Evolutionary conservation across 2,888 invertebrate genomes (phyloP).

Genomic region (Eupithecia insigniata): DNA sequence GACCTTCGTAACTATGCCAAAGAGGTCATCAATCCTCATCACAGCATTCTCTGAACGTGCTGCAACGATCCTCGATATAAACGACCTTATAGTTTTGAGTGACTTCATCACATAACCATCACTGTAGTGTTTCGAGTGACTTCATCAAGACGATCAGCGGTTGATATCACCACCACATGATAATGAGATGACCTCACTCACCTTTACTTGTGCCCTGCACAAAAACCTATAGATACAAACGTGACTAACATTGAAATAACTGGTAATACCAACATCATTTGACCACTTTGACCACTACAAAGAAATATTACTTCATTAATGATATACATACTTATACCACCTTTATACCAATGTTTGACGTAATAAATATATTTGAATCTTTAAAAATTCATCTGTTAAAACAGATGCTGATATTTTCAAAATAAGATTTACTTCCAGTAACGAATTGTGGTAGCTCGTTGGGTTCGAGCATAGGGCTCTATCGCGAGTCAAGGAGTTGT

Average conservation of each 20-base stretch:
- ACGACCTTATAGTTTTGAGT: background rate
- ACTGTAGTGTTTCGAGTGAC: background rate
- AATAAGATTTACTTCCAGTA: background rate
- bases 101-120: background rate
- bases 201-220: conserved; percentile 2
- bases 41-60: background rate
- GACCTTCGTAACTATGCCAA: background rate
- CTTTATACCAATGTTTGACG: too few relatives aligned
- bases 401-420: too few relatives aligned
- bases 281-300: conserved; percentile 2
- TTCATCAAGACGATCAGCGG: conserved; percentile 5
- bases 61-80: background rate
- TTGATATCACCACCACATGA: conserved; percentile 9
- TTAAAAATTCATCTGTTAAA: too few relatives aligned
- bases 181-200: conserved; percentile 38
- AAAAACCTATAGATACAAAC: background rate
- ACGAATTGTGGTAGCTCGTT: background rate
- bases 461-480: too few relatives aligned
- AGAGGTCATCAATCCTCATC: background rate
- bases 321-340: too few relatives aligned
- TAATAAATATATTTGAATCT: too few relatives aligned
- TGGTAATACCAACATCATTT: background rate
- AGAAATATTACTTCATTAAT: background rate
- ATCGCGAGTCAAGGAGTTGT: too few relatives aligned
- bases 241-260: background rate